A percentile compares a stretch with the other conserved stretches of the same genome.
phyloP scores from a whole-genome alignment of 2,888 invertebrate species.

The Sipunculus nudus region DNA sequence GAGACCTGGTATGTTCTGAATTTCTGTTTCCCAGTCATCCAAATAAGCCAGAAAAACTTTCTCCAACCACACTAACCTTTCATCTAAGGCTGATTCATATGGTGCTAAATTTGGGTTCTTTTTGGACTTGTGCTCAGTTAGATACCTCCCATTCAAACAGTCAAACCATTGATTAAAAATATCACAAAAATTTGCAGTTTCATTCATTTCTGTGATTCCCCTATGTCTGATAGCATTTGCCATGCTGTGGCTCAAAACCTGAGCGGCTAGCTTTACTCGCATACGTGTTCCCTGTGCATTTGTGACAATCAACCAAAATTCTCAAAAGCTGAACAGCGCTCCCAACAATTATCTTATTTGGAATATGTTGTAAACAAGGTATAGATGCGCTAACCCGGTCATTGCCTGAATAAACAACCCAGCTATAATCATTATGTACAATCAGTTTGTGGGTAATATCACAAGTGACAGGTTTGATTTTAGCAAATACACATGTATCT shows the following conservation, averaged over 20 bases:
- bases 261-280: conserved; percentile 3
- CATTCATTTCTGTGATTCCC: not conserved
- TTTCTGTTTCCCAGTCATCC: not conserved
- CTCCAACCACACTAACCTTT: not conserved
- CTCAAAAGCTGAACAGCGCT: no score
- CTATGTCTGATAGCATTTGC: not conserved
- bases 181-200: not conserved
- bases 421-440: no score
- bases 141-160: conserved; percentile 7
- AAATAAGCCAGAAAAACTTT: not conserved
- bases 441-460: no score
- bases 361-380: no score
- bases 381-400: no score
- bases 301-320: no score
- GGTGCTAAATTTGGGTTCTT: not conserved
- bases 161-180: conserved; percentile 8
- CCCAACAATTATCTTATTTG: no score
- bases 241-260: conserved; percentile 2
- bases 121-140: not conserved
- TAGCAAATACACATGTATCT: no score
- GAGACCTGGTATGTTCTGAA: not conserved
- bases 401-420: no score
- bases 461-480: no score
- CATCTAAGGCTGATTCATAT: not conserved
- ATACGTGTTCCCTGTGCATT: no score